phyloP scores from a whole-genome alignment of 2,888 invertebrate species.

The Apamea anceps region DNA sequence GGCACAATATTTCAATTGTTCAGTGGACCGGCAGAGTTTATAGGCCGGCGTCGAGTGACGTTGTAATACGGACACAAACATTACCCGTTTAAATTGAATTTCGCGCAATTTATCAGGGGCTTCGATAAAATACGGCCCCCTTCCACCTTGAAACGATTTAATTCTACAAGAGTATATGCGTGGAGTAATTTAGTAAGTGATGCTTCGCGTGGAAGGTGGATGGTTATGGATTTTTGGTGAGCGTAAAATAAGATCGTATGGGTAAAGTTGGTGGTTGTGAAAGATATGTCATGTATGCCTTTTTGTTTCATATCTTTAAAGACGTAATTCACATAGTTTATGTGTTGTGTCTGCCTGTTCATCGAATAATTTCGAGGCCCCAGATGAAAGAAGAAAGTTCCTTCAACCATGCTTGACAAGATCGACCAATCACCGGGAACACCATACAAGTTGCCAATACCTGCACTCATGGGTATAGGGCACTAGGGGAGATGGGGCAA shows the following conservation, averaged over 20 bases:
- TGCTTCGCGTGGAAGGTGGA: slow-evolving; percentile 62
- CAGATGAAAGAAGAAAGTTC: neutral
- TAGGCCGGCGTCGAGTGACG: slow-evolving; percentile 83
- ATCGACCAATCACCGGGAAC: neutral
- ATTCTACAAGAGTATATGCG: slow-evolving; percentile 77
- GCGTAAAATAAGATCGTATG: slow-evolving; percentile 1
- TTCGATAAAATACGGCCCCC: slow-evolving; percentile 83
- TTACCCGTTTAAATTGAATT: slow-evolving; percentile 90
- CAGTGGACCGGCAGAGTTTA: slow-evolving; percentile 85
- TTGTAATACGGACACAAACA: slow-evolving; percentile 88
- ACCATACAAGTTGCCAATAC: neutral
- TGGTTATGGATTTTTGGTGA: slow-evolving; percentile 40
- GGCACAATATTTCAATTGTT: slow-evolving; percentile 85
- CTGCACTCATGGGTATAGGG: neutral
- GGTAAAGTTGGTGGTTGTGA: neutral
- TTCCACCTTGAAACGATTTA: slow-evolving; percentile 79
- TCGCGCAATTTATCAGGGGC: slow-evolving; percentile 86
- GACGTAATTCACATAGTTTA: neutral
- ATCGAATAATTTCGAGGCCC: neutral
- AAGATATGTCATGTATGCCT: neutral
- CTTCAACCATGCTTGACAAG: neutral
- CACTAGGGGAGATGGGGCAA: no score
- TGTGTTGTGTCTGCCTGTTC: neutral
- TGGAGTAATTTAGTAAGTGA: slow-evolving; percentile 79
- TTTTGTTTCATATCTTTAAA: neutral